phyloP scores from a whole-genome alignment of 2,113 vertebrate species.

The Planiliza haematocheilus region DNA sequence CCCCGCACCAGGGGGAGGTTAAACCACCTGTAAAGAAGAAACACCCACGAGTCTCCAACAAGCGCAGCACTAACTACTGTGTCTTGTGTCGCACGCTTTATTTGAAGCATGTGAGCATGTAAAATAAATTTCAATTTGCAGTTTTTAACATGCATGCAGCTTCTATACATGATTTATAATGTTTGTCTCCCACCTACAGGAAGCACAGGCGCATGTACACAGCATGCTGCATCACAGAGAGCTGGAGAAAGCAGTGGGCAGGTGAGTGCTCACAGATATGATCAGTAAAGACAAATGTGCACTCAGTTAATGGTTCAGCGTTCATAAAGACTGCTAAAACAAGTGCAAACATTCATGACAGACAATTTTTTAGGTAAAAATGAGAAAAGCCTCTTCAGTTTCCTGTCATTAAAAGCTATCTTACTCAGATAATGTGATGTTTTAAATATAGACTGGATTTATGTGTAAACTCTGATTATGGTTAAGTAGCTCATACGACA shows the following conservation, averaged over 20 bases:
- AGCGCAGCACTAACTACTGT: not conserved
- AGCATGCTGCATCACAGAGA: slow-evolving; percentile 71
- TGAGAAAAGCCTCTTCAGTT: too few relatives aligned
- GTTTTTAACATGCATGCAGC: not conserved
- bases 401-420: too few relatives aligned
- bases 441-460: too few relatives aligned
- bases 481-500: too few relatives aligned
- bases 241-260: slow-evolving; percentile 62
- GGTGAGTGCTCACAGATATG: slow-evolving; percentile 53
- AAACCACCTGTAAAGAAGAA: not conserved
- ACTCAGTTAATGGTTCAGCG: too few relatives aligned
- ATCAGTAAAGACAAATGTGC: too few relatives aligned
- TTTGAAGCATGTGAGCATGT: slow-evolving; percentile 44
- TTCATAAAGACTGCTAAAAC: too few relatives aligned
- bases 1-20: not conserved
- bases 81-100: slow-evolving; percentile 28
- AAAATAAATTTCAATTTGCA: not conserved
- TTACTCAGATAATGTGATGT: too few relatives aligned
- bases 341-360: too few relatives aligned
- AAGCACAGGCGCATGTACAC: slow-evolving; percentile 66
- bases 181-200: slow-evolving; percentile 51
- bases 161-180: not conserved
- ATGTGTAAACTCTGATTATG: too few relatives aligned
- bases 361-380: too few relatives aligned
- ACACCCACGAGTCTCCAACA: accelerated